Evolutionary conservation across 1,140 invertebrate species (phyloP).

Genomic region (Pararge aegeria): DNA sequence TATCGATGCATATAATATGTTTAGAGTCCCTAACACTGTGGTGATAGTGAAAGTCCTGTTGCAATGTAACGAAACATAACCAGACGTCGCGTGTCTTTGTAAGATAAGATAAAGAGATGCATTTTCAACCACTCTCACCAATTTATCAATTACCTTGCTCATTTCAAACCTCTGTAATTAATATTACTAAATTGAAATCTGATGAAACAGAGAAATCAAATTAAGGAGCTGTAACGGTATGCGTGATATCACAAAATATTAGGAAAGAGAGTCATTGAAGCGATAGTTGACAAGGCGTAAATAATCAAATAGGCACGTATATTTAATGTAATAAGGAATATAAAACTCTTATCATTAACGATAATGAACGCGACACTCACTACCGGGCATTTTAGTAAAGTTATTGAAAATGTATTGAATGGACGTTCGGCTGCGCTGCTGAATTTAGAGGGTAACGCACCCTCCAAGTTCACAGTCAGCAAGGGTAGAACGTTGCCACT

Average conservation of each 20-base stretch:
- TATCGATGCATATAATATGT: slow-evolving; percentile 28
- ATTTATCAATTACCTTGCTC: slow-evolving; percentile 22
- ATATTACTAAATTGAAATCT: slow-evolving; percentile 3
- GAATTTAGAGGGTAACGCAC: slow-evolving; percentile 60
- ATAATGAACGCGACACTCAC: background rate
- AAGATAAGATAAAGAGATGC: slow-evolving; percentile 37
- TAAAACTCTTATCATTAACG: slow-evolving; percentile 4
- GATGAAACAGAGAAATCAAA: slow-evolving; percentile 1
- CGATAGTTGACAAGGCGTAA: background rate
- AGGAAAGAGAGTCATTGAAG: background rate
- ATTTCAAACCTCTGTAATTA: slow-evolving; percentile 5
- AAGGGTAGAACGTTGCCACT: slow-evolving; percentile 40
- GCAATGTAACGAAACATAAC: slow-evolving; percentile 31
- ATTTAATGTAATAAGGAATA: background rate
- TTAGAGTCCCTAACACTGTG: slow-evolving; percentile 34
- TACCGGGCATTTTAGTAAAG: background rate
- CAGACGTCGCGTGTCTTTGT: slow-evolving; percentile 42
- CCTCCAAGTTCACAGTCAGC: slow-evolving; percentile 59
- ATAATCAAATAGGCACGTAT: slow-evolving; percentile 4
- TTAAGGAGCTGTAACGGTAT: background rate
- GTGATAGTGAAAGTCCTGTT: slow-evolving; percentile 57
- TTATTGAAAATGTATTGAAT: background rate
- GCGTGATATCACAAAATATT: slow-evolving; percentile 3
- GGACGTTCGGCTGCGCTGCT: background rate
- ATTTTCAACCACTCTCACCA: slow-evolving; percentile 30